Conservation (phyloP, 2,888 invertebrate genomes). For the Acanthococcus lagerstroemiae region DNA sequence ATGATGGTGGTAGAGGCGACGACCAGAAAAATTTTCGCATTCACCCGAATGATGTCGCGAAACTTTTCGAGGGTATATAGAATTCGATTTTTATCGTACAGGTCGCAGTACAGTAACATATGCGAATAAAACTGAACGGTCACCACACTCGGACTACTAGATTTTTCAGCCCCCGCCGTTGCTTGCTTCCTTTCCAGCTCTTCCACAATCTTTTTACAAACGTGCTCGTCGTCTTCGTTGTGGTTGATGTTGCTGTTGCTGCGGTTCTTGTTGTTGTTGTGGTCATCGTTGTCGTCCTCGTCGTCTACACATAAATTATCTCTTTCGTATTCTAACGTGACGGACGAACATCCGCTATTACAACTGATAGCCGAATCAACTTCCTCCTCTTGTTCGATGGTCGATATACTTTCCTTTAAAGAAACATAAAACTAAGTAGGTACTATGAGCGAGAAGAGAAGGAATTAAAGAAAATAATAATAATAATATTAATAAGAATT, state of each 20-base stretch:
- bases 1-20: slow-evolving; percentile 62
- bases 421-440: too few relatives aligned
- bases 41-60: slow-evolving; percentile 59
- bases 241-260: too few relatives aligned
- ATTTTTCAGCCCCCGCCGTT: slow-evolving; percentile 27
- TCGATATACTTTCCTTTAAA: not conserved
- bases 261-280: too few relatives aligned
- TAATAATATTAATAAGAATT: too few relatives aligned
- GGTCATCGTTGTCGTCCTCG: too few relatives aligned
- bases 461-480: too few relatives aligned
- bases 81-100: slow-evolving; percentile 63
- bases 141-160: not conserved
- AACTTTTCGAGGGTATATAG: slow-evolving; percentile 64
- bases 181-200: slow-evolving; percentile 12
- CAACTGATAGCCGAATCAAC: slow-evolving; percentile 25
- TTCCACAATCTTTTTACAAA: slow-evolving; percentile 8
- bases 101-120: slow-evolving; percentile 67
- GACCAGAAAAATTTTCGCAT: slow-evolving; percentile 62
- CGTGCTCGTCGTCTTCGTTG: not conserved
- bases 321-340: slow-evolving; percentile 20
- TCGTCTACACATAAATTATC: not conserved
- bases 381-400: slow-evolving; percentile 20
- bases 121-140: slow-evolving; percentile 56
- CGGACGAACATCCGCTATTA: slow-evolving; percentile 20
- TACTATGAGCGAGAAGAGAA: too few relatives aligned